Conservation (phyloP, 2,113 vertebrate species). For the Perca schrenkii region DNA sequence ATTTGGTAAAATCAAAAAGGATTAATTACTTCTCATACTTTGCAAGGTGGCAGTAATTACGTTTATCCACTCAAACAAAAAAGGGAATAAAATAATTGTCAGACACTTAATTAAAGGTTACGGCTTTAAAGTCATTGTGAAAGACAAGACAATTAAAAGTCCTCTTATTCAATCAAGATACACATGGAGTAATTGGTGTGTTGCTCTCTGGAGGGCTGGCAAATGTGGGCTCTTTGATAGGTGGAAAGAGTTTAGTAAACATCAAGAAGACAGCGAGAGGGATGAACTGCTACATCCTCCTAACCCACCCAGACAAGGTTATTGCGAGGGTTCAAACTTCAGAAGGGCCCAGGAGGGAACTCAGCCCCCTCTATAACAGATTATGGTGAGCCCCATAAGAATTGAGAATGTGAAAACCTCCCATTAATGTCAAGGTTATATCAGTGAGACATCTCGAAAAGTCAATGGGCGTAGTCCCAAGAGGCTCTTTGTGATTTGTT, state of each 20-base stretch:
- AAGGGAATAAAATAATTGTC: conserved; percentile 76
- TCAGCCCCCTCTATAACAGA: conserved; percentile 70
- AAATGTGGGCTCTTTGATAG: conserved; percentile 60
- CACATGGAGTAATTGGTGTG: conserved; percentile 72
- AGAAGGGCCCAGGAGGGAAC: conserved; percentile 58
- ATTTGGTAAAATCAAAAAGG: conserved; percentile 78
- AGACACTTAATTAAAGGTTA: conserved; percentile 84
- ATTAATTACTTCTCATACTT: conserved; percentile 79
- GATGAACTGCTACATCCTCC: conserved; percentile 47
- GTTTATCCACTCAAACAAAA: conserved; percentile 77
- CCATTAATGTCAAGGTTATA: conserved; percentile 78
- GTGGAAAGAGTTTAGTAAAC: conserved; percentile 70
- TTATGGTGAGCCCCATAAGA: conserved; percentile 68
- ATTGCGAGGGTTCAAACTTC: conserved; percentile 65
- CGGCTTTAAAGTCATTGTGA: conserved; percentile 80
- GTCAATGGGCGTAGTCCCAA: conserved; percentile 62
- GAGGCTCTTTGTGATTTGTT: conserved; percentile 70
- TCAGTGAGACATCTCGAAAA: conserved; percentile 67
- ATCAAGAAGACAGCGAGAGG: conserved; percentile 35
- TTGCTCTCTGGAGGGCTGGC: conserved; percentile 64
- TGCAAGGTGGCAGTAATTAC: conserved; percentile 83
- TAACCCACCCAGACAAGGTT: conserved; percentile 71
- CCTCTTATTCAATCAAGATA: conserved; percentile 81
- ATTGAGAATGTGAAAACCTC: conserved; percentile 69
- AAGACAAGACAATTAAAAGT: conserved; percentile 86